These are phyloP conservation scores for Thyatira batis DNA, from an alignment of 2,888 invertebrate species.

Conservation along the genomic window DNA sequence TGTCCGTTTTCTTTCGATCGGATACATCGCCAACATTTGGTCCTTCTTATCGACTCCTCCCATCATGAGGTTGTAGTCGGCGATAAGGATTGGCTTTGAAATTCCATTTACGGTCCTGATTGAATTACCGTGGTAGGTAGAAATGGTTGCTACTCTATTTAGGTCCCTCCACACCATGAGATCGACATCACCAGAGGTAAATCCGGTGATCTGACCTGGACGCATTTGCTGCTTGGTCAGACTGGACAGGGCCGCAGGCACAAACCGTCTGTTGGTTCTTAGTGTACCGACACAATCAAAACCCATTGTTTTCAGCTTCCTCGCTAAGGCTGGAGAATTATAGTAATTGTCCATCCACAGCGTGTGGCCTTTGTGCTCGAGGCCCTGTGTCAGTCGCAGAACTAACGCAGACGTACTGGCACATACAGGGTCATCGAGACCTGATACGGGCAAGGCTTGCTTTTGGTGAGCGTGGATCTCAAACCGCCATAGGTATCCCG, in stretches of 20 bases:
- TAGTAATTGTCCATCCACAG: conserved; percentile 26
- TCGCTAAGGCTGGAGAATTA: conserved; percentile 23
- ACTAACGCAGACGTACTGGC: conserved; percentile 9
- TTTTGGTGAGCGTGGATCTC: not conserved
- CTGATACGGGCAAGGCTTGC: not conserved
- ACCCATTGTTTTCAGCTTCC: conserved; percentile 18
- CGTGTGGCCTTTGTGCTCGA: conserved; percentile 15
- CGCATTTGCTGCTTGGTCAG: not conserved
- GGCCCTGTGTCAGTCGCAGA: conserved; percentile 12
- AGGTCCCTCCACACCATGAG: conserved; percentile 25
- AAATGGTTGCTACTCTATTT: conserved; percentile 14
- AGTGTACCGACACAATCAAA: conserved; percentile 28
- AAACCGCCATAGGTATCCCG: conserved; percentile 29
- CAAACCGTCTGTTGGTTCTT: conserved; percentile 19
- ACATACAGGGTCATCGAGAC: conserved; percentile 2
- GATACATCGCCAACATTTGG: conserved; percentile 19
- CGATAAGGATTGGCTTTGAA: not conserved
- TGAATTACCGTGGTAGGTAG: conserved; percentile 16
- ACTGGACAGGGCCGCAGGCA: conserved; percentile 15
- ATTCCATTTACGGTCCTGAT: not conserved
- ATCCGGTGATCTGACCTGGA: conserved; percentile 6
- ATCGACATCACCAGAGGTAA: conserved; percentile 23
- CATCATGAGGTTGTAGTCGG: conserved; percentile 13
- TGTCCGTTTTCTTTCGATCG: conserved; percentile 19
- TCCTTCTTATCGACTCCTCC: conserved; percentile 22